Evolutionary conservation across 2,113 vertebrate genomes (phyloP).

Genomic region (Lethenteron reissneri): DNA sequence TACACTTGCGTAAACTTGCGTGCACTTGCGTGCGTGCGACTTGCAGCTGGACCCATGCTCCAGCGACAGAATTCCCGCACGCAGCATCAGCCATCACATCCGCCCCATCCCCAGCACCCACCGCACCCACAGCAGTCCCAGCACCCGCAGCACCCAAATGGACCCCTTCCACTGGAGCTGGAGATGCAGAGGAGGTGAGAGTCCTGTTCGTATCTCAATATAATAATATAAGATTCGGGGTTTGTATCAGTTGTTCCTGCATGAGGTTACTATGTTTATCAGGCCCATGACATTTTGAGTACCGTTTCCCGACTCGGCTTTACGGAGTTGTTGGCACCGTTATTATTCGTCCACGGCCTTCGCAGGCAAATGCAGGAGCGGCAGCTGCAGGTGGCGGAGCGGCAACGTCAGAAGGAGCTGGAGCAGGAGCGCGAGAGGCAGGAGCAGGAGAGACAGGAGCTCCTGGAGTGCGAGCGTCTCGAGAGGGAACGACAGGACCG

Average conservation of each 20-base stretch:
- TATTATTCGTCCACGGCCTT: constrained; percentile 8
- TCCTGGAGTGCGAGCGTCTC: constrained; percentile 34
- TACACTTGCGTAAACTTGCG: background rate
- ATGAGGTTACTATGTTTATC: too few relatives aligned
- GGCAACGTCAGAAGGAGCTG: background rate
- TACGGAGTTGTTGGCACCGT: background rate
- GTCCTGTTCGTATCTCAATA: too few relatives aligned
- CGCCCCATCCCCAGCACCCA: background rate
- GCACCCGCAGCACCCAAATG: background rate
- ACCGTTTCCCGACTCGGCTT: too few relatives aligned
- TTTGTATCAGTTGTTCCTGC: too few relatives aligned
- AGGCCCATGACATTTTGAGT: too few relatives aligned
- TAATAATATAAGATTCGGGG: too few relatives aligned
- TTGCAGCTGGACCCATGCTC: background rate
- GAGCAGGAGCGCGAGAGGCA: constrained; percentile 11
- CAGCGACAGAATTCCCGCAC: background rate
- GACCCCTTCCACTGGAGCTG: background rate
- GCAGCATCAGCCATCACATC: background rate
- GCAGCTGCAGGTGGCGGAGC: constrained; percentile 53
- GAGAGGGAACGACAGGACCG: constrained; percentile 19
- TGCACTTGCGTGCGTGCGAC: background rate
- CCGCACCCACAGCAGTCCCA: background rate
- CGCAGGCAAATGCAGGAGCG: constrained; percentile 75
- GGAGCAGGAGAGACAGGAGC: constrained; percentile 58
- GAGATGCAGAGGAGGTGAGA: constrained; percentile 5